These are phyloP conservation scores for Nasalis larvatus DNA, from an alignment of 2,113 vertebrate species.

Conservation along the genomic window DNA sequence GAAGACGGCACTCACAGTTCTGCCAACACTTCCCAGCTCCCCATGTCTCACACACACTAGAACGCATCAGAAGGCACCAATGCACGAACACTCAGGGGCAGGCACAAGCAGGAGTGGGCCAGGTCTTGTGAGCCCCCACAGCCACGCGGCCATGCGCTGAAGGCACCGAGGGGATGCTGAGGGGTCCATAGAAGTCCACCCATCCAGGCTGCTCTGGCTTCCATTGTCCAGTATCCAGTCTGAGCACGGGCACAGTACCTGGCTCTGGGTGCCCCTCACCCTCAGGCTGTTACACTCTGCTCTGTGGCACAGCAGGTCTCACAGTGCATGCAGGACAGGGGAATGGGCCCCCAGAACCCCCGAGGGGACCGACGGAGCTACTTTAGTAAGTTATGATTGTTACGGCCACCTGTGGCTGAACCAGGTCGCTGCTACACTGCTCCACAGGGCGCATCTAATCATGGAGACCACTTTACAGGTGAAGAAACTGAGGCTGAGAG, in stretches of 20 bases:
- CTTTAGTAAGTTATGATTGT: not conserved
- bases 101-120: not conserved
- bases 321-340: not conserved
- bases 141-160: not conserved
- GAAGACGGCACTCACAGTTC: not conserved
- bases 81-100: not conserved
- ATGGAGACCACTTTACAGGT: not conserved
- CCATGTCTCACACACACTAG: not conserved
- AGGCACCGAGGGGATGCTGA: not conserved
- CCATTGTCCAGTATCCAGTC: not conserved
- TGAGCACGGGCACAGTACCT: not conserved
- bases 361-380: not conserved
- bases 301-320: not conserved
- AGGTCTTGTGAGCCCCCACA: not conserved
- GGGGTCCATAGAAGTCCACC: not conserved
- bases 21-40: no score
- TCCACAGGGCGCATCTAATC: not conserved
- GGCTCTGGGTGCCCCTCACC: not conserved
- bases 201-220: not conserved
- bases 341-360: not conserved
- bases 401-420: not conserved
- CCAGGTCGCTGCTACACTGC: not conserved
- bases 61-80: not conserved
- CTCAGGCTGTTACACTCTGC: not conserved
- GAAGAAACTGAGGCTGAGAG: not conserved